phyloP scores from a whole-genome alignment of 1,140 invertebrate genomes.

The Mya arenaria region DNA sequence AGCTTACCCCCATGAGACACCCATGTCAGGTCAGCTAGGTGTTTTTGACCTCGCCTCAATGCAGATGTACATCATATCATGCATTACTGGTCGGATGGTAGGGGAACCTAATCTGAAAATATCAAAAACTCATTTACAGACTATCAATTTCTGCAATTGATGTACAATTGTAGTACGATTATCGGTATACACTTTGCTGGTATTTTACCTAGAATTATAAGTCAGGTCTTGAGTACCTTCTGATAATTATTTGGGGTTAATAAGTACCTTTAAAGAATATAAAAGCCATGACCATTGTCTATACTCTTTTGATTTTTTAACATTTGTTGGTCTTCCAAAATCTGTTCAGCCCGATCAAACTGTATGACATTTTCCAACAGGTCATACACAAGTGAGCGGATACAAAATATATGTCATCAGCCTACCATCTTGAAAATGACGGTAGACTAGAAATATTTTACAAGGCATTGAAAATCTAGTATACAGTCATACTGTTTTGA shows the following conservation, averaged over 20 bases:
- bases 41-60: slow-evolving; percentile 47
- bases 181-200: slow-evolving; percentile 58
- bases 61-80: slow-evolving; percentile 44
- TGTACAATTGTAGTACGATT: slow-evolving; percentile 42
- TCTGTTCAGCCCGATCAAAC: slow-evolving; percentile 40
- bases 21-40: slow-evolving; percentile 50
- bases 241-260: slow-evolving; percentile 60
- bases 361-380: slow-evolving; percentile 54
- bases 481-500: slow-evolving; percentile 46
- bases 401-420: no score
- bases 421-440: slow-evolving; percentile 48
- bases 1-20: slow-evolving; percentile 34
- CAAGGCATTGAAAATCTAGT: slow-evolving; percentile 49
- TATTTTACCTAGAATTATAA: slow-evolving; percentile 54
- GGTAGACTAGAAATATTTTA: slow-evolving; percentile 50
- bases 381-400: slow-evolving; percentile 41
- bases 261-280: slow-evolving; percentile 53
- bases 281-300: slow-evolving; percentile 30
- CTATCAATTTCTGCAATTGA: slow-evolving; percentile 9
- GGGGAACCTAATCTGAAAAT: slow-evolving; percentile 58
- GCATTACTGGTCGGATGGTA: slow-evolving; percentile 58
- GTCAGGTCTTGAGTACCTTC: slow-evolving; percentile 46
- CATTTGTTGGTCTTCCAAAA: slow-evolving; percentile 46
- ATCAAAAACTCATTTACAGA: slow-evolving; percentile 19
- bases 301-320: slow-evolving; percentile 58